These are phyloP conservation scores for Poeciliopsis turneri DNA, from an alignment of 2,797 vertebrate species.

Conservation along the genomic window DNA sequence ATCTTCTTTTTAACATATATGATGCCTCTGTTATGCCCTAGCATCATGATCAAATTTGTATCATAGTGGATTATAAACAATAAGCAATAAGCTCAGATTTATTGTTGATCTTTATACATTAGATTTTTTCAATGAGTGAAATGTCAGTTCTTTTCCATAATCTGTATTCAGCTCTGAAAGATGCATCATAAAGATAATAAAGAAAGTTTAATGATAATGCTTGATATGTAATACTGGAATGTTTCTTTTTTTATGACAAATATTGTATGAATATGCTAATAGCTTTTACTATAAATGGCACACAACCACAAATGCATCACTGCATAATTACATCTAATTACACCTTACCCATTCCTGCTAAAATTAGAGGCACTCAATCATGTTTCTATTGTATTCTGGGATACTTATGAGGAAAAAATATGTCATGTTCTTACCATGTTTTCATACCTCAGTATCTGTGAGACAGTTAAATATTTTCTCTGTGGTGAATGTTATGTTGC, in stretches of 20 bases:
- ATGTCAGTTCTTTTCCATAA: neutral
- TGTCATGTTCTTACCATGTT: constrained; percentile 2
- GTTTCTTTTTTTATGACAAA: constrained; percentile 4
- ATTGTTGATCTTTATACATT: neutral
- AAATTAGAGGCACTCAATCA: constrained; percentile 39
- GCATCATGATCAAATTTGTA: neutral
- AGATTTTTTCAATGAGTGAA: neutral
- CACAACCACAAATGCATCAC: constrained; percentile 12
- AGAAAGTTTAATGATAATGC: neutral
- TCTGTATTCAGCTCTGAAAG: neutral
- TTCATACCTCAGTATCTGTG: constrained; percentile 9
- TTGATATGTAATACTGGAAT: neutral
- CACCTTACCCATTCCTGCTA: constrained; percentile 26
- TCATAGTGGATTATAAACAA: neutral
- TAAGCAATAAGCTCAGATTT: neutral
- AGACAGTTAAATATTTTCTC: constrained; percentile 17
- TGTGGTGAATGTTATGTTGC: constrained; percentile 1
- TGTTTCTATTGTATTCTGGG: constrained; percentile 21
- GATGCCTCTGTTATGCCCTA: neutral
- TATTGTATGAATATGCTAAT: constrained; percentile 23
- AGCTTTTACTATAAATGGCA: constrained; percentile 7
- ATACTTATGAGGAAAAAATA: constrained; percentile 27
- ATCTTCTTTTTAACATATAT: constrained; percentile 7
- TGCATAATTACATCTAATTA: constrained; percentile 19
- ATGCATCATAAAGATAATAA: constrained; percentile 10